Evolutionary conservation across 2,113 vertebrate species (phyloP).

Genomic region (Dipodomys ordii): DNA sequence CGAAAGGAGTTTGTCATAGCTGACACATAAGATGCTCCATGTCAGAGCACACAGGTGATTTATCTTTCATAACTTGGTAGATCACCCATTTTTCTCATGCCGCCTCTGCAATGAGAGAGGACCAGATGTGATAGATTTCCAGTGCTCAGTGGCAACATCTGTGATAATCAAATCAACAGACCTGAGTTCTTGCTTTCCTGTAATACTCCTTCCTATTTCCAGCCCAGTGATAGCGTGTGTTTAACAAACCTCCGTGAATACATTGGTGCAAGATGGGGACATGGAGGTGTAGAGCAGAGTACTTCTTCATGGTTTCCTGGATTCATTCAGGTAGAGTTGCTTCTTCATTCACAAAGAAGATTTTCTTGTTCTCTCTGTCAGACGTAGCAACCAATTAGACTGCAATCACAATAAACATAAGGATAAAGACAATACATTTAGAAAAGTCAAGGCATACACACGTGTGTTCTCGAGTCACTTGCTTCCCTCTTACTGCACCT

Average conservation of each 20-base stretch:
- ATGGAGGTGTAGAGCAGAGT: background rate
- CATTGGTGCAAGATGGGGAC: background rate
- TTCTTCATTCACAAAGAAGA: constrained; percentile 21
- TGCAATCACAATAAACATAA: background rate
- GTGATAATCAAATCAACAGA: background rate
- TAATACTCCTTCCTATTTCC: background rate
- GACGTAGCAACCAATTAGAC: background rate
- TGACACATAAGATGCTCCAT: background rate
- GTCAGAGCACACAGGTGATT: background rate
- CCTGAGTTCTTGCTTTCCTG: background rate
- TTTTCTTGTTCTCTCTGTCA: background rate
- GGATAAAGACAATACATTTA: background rate
- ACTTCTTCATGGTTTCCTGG: background rate
- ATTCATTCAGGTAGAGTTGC: background rate
- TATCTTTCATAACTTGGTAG: background rate
- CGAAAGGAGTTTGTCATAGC: background rate
- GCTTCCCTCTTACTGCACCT: constrained; percentile 30
- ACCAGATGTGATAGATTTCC: background rate
- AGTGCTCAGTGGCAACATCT: background rate
- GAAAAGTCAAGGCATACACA: background rate
- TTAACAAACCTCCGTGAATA: background rate
- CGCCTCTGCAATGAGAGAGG: too few species aligned
- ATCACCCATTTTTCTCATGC: too few species aligned
- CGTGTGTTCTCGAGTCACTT: background rate
- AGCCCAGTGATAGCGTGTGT: background rate